Base-by-base conservation (phyloP, 2,797 vertebrate species). In the Antennarius maculatus region DNA sequence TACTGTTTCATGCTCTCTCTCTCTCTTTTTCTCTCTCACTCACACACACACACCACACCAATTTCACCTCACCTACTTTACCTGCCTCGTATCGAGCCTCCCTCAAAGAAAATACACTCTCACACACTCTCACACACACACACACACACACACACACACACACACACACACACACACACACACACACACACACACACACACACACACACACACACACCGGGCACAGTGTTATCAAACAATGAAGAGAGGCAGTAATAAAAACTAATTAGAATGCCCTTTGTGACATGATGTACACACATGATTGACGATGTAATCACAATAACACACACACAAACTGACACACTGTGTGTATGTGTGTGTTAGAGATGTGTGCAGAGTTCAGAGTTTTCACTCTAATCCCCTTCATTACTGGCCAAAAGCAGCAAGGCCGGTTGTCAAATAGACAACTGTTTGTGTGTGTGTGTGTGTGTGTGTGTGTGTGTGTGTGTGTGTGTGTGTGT, bases 371-470 rank as follows among this genome's bases (percentile, higher is more conserved):
- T 39, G 54, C 13, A 48, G 46, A 45, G 55, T 62, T 61, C 56
- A 59, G 53, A 72, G 67, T 52, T 57, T 76, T 79, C 57, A 71
- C 61, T 81, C 64, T 74, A 82, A 81, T 82, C 76, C 77, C 49
- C 65, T 82, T 64, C 61, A 76, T 77, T 85, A 82, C 71, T 74
- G 70, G 72, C 52, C 60, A 58, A n/a, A 11, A 57, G 72, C 57
- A 76, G 69, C 34, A n/a, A 42, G 37, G 46, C 64, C 49, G 55
- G 66, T 61, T 3, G 0, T 57, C 56, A 54, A 47, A 34, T 34
- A 34, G 5, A 34, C 31, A 34, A 34, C 8, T 2, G 31, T 41
- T 48, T 57, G 54, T 54, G 48, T 54, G 61, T 42, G 49, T 52
- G 58, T 41, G 47, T 34, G 17, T 15, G n/a, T 37, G 28, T 23